Evolutionary conservation across 2,113 vertebrate genomes (phyloP).

Genomic region (Saguinus midas): DNA sequence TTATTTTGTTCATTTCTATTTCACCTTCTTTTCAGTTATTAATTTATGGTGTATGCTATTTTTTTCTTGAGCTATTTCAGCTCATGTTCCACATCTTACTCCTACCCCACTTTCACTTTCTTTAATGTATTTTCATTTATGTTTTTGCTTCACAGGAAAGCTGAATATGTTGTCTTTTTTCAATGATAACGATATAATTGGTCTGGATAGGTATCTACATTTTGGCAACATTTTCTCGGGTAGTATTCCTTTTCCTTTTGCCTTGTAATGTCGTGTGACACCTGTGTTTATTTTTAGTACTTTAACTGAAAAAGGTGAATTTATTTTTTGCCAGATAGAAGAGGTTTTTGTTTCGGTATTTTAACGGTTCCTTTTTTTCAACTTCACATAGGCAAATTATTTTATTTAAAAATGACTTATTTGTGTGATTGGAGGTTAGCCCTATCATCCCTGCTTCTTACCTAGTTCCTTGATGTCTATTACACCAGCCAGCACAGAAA

Average conservation of each 20-base stretch:
- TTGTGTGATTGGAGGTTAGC: not conserved
- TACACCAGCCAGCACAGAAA: not conserved
- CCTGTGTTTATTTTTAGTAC: not conserved
- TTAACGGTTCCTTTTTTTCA: not conserved
- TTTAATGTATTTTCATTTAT: not conserved
- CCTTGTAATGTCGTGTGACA: not conserved
- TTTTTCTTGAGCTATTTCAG: not conserved
- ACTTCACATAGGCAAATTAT: not conserved
- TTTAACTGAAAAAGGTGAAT: not conserved
- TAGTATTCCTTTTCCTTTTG: not conserved
- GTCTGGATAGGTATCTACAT: not conserved
- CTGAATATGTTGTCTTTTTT: not conserved
- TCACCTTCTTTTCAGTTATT: not conserved
- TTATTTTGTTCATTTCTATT: not conserved
- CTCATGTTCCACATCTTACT: not conserved
- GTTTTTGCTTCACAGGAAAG: not conserved
- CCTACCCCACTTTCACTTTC: not conserved
- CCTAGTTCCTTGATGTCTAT: not conserved
- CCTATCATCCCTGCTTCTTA: not conserved
- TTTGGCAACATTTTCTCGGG: not conserved
- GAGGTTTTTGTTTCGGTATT: not conserved
- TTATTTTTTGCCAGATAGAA: not conserved
- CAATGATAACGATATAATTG: not conserved
- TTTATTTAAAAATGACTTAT: not conserved
- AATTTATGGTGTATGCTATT: not conserved